These are phyloP conservation scores for Clupea harengus DNA, from an alignment of 2,113 vertebrate species.

Conservation along the genomic window DNA sequence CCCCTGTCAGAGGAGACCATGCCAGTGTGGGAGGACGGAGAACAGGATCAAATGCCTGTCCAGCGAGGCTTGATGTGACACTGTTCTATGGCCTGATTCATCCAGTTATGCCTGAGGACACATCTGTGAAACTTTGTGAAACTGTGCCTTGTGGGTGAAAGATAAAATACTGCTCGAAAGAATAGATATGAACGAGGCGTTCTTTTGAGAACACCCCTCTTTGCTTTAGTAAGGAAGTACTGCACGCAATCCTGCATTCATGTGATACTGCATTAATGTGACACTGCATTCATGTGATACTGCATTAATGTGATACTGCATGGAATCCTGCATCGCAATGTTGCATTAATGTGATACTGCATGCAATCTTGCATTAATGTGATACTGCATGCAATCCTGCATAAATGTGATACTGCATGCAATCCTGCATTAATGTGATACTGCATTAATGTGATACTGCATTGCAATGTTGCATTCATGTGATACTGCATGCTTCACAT, in stretches of 20 bases:
- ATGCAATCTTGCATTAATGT: too few species aligned
- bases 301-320: too few species aligned
- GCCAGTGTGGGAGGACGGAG: background rate
- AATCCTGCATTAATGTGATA: too few species aligned
- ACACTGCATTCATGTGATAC: background rate
- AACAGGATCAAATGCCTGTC: background rate
- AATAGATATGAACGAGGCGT: too few species aligned
- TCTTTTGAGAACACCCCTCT: background rate
- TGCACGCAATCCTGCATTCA: background rate
- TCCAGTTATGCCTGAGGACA: background rate
- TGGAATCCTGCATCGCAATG: too few species aligned
- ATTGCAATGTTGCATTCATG: too few species aligned
- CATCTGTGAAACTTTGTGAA: background rate
- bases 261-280: too few species aligned
- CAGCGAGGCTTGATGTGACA: background rate
- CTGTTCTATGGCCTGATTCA: background rate
- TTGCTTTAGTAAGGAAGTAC: background rate
- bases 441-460: too few species aligned
- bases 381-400: too few species aligned
- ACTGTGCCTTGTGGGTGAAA: background rate
- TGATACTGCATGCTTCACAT: background rate
- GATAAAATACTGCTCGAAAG: background rate
- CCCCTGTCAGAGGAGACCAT: background rate
- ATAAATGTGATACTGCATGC: too few species aligned
- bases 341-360: too few species aligned